A percentile compares a stretch with the other conserved stretches of the same genome.
Evolutionary conservation across 2,113 vertebrate species (phyloP).

Genomic region (Cyprinodon brontotheroides): DNA sequence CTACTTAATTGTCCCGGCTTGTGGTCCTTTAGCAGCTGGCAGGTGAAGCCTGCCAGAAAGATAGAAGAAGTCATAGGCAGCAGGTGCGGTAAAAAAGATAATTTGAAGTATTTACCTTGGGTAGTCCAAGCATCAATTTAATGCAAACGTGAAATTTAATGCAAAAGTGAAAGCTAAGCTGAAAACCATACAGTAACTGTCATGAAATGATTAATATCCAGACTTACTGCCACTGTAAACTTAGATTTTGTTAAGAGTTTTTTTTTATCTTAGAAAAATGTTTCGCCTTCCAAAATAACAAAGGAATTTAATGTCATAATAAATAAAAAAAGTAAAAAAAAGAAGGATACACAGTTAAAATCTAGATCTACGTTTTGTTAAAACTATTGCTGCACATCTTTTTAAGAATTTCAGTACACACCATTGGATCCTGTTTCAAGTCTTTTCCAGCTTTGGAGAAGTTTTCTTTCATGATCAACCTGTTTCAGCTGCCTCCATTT

Average conservation of each 20-base stretch:
- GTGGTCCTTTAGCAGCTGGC: constrained; percentile 60
- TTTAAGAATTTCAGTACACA: not conserved
- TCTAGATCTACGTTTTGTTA: not conserved
- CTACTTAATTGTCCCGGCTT: constrained; percentile 73
- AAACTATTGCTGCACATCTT: not conserved
- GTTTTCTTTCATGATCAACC: too few relatives aligned
- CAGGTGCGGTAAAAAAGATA: constrained; percentile 20
- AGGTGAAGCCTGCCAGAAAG: constrained; percentile 41
- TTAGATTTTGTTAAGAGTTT: constrained; percentile 9
- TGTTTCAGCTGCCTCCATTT: too few relatives aligned
- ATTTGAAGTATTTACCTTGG: not conserved
- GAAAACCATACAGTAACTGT: not conserved
- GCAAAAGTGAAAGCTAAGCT: constrained; percentile 20
- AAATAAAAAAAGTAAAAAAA: not conserved
- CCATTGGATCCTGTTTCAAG: too few relatives aligned
- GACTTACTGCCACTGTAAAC: not conserved
- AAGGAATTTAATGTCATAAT: not conserved
- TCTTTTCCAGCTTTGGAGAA: too few relatives aligned
- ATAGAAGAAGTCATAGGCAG: constrained; percentile 50
- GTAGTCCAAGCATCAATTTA: constrained; percentile 10
- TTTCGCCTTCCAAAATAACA: too few relatives aligned
- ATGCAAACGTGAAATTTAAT: constrained; percentile 9
- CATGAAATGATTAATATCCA: not conserved
- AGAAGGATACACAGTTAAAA: not conserved
- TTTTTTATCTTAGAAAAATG: too few relatives aligned